phyloP scores from a whole-genome alignment of 2,113 vertebrate species.

The Engraulis encrasicolus region DNA sequence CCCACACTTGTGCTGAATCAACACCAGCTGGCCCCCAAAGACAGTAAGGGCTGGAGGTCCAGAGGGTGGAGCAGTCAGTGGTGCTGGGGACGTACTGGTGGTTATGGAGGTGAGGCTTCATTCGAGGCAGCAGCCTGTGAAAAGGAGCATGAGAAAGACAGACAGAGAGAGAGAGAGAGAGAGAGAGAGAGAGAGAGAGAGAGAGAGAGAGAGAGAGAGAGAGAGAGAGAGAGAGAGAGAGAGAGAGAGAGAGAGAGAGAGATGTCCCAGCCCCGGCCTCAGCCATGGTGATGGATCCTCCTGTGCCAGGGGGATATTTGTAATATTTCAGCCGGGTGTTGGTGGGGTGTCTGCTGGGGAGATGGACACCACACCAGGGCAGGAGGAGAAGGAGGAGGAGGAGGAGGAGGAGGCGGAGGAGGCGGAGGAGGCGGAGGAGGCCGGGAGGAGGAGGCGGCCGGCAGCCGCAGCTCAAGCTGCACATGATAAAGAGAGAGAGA shows the following conservation, averaged over 20 bases:
- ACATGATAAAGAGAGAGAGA: conserved; percentile 14
- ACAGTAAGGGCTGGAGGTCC: background rate
- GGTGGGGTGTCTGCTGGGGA: conserved; percentile 7
- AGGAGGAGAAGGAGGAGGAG: too few species aligned
- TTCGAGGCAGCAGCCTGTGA: background rate
- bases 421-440: too few species aligned
- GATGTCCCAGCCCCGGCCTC: too few species aligned
- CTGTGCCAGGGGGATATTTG: background rate
- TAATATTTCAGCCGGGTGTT: background rate
- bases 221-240: too few species aligned
- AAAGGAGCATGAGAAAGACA: too few species aligned
- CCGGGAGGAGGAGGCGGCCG: too few species aligned
- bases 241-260: background rate
- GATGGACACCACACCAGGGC: background rate
- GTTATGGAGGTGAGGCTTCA: background rate
- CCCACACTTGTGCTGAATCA: conserved; percentile 2
- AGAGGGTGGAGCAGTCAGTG: background rate
- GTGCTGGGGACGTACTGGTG: background rate
- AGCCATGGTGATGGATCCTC: background rate
- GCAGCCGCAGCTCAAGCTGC: background rate
- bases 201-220: background rate
- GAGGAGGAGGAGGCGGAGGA: too few species aligned
- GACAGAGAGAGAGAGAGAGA: too few species aligned
- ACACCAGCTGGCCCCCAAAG: background rate
- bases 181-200: background rate